Base-by-base conservation (phyloP, 2,113 vertebrate species). In the Muntiacus reevesi region DNA sequence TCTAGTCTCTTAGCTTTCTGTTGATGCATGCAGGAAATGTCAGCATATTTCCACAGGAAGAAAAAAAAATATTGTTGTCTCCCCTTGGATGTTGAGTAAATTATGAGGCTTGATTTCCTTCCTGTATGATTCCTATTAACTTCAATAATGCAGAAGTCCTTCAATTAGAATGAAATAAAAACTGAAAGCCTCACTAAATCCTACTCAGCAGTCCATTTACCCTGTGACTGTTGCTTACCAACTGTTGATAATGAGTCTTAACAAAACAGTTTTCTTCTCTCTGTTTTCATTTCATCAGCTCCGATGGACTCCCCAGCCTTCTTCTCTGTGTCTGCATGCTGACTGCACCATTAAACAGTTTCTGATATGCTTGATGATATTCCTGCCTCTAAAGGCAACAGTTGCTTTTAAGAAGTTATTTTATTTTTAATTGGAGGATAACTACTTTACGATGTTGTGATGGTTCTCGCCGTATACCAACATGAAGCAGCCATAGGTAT, bases 131-230 rank as follows among this genome's bases (percentile, higher is more conserved):
- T 60, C 23, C 27, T 67, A 16, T 30, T 40, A 87, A 28, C n/a
- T 59, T 59, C 47, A 67, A 3, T 50, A 50, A 27, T 45, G 15
- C 30, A 60, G 11, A 78, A 21, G 19, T 88, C 8, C n/a, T 50
- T 54, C 50, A 87, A 21, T 17, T 92, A 90, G 94, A 87, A 50
- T 86, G 60, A 86, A 54, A 81, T n/a, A 52, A 78, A 55, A 86
- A 67, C 21, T 54, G 67, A 71, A 85, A 83, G 5, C 2, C 14
- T 23, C 30, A 25, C 16, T 64, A 78, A 36, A 33, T 67, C 36
- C 23, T 28, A 8, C 74, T 57, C 19, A 52, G 2, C 5, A 62
- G 25, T 50, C 19, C 3, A 19, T n/a, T 7, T 83, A 43, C 9
- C 25, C 2, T 40, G 4, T 33, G 30, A 33, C 15, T 86, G 0